Percentiles rank a stretch among this genome's conserved stretches.
These are phyloP conservation scores for Tokudaia tokunoshimensis DNA, from an alignment of 2,797 vertebrate species.

Conservation along the genomic window DNA sequence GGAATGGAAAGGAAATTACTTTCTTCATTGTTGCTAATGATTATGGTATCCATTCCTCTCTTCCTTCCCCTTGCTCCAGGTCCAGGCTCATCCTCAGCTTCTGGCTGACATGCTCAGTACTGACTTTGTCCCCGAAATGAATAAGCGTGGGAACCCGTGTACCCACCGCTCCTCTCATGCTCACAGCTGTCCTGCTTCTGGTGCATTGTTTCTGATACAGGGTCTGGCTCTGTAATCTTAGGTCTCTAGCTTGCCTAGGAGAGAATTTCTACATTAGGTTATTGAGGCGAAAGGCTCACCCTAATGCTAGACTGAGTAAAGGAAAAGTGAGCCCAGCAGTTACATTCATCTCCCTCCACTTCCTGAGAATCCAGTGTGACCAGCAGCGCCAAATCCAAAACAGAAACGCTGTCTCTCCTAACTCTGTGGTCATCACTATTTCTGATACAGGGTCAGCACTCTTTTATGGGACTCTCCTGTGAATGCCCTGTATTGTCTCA, in stretches of 20 bases:
- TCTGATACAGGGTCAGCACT: background rate
- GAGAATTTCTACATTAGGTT: background rate
- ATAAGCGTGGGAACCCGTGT: background rate
- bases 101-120: background rate
- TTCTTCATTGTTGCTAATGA: background rate
- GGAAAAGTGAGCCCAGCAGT: background rate
- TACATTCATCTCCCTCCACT: background rate
- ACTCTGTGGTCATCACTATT: background rate
- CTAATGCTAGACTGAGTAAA: background rate
- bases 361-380: background rate
- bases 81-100: background rate
- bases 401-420: background rate
- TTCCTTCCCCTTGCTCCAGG: background rate
- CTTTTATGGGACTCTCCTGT: background rate
- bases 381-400: background rate
- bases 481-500: background rate
- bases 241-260: background rate
- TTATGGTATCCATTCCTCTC: background rate
- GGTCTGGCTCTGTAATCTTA: background rate
- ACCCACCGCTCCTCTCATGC: background rate
- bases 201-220: background rate
- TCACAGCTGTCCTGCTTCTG: background rate
- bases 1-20: background rate
- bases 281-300: background rate
- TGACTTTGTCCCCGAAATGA: background rate